Evolutionary conservation across 2,797 vertebrate genomes (phyloP), one percentile per base, ranked within the genome.

Genomic region (Falco rusticolus): DNA sequence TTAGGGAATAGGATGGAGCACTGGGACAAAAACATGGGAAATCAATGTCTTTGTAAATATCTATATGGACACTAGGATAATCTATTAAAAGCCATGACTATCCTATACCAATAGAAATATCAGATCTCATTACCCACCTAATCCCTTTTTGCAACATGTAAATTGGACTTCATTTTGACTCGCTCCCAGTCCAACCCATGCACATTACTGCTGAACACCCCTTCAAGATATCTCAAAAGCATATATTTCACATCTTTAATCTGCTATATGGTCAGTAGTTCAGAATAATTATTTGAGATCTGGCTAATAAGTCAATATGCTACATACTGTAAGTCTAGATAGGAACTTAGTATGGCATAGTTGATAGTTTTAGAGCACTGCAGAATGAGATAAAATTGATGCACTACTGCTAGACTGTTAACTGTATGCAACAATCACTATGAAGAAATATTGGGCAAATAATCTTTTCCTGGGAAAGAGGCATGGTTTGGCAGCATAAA

Each of bases 11-110:
- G 64, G 63, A 95, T 61, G 61, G 88, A 97, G 79, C 94, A 43
- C 45, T 92, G 94, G 93, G 94, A 95, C 84, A 85, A 93, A 91
- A 96, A 43, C 1, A 3, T 76, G 83, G 85, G 78, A 80, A 93
- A 97, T 97, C 97, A 96, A 95, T 88, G 81, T 97, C 96, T 95
- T 69, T 88, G 91, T 69, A 94, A 94, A 90, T 95, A 97, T 97
- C 93, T 94, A 10, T 76, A 87, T 88, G 94, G 97, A 96, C 96
- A 96, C 81, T 11, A 16, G 89, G 91, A 95, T 97, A 96, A 97
- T 94, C 96, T 97, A 47, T 95, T 96, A 96, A 97, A 97, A 97
- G 91, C 80, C 94, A 93, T 96, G 93, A 91, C 89, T 93, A 31
- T 88, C 96, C 63, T 92, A 34, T 87, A 94, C 89, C 97, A 95